Evolutionary conservation across 2,113 vertebrate species (phyloP).

Genomic region (Aepyceros melampus): DNA sequence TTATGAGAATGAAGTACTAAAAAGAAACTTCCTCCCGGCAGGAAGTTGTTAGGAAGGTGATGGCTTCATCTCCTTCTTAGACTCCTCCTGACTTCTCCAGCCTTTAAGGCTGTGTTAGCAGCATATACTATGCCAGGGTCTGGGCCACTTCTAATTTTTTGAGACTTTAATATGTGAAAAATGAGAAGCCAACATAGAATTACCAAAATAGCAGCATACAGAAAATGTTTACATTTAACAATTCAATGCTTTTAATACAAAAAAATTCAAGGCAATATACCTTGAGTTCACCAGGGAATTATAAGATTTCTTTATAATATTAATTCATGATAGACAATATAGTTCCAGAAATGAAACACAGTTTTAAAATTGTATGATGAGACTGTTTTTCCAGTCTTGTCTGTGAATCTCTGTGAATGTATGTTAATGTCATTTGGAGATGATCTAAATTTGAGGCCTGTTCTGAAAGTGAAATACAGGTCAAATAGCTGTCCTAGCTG

Average conservation of each 20-base stretch:
- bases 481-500: not conserved
- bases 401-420: not conserved
- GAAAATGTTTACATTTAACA: not conserved
- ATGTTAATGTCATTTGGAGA: not conserved
- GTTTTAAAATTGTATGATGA: not conserved
- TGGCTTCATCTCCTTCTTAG: not conserved
- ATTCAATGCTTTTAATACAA: not conserved
- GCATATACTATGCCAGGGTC: not conserved
- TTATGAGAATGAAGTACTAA: not conserved
- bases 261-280: not conserved
- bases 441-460: not conserved
- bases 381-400: not conserved
- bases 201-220: not conserved
- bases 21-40: not conserved
- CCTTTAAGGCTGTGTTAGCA: not conserved
- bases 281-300: not conserved
- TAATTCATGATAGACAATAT: not conserved
- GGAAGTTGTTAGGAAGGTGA: not conserved
- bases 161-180: not conserved
- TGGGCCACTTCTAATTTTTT: not conserved
- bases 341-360: not conserved
- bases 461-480: not conserved
- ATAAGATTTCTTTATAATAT: conserved; percentile 20
- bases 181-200: not conserved
- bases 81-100: not conserved